Evolutionary conservation across 2,888 invertebrate genomes (phyloP).

Genomic region (Lymantria dispar): DNA sequence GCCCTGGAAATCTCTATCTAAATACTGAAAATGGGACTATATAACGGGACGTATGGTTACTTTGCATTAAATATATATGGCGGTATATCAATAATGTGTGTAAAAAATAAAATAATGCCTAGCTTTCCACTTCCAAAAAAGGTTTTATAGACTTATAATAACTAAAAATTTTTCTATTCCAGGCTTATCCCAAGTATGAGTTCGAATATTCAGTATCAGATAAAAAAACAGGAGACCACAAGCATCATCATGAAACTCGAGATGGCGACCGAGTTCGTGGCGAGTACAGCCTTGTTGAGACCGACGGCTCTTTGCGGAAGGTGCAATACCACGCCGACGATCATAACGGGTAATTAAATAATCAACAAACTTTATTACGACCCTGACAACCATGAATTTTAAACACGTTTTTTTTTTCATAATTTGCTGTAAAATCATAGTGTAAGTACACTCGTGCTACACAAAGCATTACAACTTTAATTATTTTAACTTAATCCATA

Average conservation of each 20-base stretch:
- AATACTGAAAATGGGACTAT: no score
- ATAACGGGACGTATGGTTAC: no score
- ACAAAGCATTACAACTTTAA: no score
- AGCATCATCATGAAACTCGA: conserved; percentile 77
- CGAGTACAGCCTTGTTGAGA: conserved; percentile 80
- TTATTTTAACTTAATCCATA: no score
- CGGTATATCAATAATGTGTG: no score
- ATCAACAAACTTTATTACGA: conserved; percentile 11
- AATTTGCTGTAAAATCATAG: no score
- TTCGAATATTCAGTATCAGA: conserved; percentile 83
- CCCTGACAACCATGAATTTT: conserved; percentile 16
- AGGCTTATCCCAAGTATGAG: conserved; percentile 82
- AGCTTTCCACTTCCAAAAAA: background rate
- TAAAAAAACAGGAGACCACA: conserved; percentile 81
- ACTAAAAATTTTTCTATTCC: conserved; percentile 2
- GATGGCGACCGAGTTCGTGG: conserved; percentile 82
- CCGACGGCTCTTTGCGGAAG: conserved; percentile 80
- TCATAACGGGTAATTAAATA: conserved; percentile 71
- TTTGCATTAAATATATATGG: no score
- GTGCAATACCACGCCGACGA: conserved; percentile 83
- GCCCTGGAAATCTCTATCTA: no score
- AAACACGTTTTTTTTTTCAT: conserved; percentile 20
- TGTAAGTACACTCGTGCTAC: no score
- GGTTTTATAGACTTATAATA: background rate
- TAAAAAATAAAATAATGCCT: no score